These are phyloP conservation scores for Calyptomena viridis DNA, from an alignment of 2,113 vertebrate species.

Conservation along the genomic window DNA sequence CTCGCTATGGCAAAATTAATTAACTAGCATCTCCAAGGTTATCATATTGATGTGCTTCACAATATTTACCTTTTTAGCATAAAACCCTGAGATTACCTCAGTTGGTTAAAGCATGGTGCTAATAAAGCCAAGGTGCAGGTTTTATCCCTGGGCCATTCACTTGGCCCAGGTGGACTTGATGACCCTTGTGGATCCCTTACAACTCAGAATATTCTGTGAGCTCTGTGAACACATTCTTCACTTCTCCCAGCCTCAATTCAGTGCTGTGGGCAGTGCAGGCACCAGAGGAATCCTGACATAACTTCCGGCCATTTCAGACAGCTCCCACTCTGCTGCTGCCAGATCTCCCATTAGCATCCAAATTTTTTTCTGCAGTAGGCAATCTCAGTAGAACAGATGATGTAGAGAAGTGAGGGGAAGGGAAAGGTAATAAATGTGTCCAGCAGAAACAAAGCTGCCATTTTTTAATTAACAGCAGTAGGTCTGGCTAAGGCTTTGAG, in stretches of 20 bases:
- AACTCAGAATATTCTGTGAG: not conserved
- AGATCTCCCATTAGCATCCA: not conserved
- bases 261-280: not conserved
- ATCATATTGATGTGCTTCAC: not conserved
- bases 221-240: not conserved
- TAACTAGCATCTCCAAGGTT: not conserved
- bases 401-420: not conserved
- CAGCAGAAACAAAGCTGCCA: conserved; percentile 9
- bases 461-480: conserved; percentile 31
- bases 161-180: too few relatives aligned
- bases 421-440: not conserved
- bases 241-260: not conserved
- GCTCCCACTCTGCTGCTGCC: not conserved
- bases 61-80: not conserved
- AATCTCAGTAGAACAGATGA: not conserved
- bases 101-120: not conserved
- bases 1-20: not conserved
- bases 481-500: conserved; percentile 40
- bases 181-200: not conserved
- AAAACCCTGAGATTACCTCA: not conserved
- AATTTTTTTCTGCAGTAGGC: conserved; percentile 1
- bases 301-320: not conserved
- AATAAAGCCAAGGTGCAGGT: not conserved
- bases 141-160: not conserved
- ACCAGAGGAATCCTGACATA: rapidly evolving